Evolutionary conservation across 2,797 vertebrate species (phyloP).

Genomic region (Gymnocypris eckloni): DNA sequence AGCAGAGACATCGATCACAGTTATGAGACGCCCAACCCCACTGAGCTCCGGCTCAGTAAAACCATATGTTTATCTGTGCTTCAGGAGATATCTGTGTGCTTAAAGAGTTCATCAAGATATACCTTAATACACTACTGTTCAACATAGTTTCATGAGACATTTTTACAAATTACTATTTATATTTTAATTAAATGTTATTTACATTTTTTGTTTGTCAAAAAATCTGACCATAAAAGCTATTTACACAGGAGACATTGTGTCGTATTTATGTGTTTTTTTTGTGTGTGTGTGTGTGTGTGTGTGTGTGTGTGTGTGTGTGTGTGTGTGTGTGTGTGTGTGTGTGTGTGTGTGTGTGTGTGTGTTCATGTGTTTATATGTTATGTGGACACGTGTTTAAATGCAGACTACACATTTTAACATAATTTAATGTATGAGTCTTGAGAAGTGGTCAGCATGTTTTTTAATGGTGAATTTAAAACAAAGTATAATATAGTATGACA

Average conservation of each 20-base stretch:
- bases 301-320: no score
- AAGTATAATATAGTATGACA: neutral
- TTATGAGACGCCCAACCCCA: slow-evolving; percentile 3
- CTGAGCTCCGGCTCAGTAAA: slow-evolving; percentile 6
- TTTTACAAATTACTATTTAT: neutral
- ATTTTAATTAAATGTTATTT: neutral
- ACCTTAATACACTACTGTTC: neutral
- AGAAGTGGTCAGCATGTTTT: neutral
- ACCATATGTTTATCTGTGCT: slow-evolving; percentile 26
- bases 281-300: no score
- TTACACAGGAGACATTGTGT: neutral
- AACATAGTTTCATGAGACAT: neutral
- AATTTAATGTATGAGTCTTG: neutral
- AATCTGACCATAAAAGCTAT: neutral
- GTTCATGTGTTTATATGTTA: neutral
- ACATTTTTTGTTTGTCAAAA: neutral
- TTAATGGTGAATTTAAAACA: neutral
- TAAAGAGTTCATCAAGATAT: slow-evolving; percentile 9
- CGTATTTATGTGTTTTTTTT: no score
- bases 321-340: no score
- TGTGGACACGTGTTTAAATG: neutral
- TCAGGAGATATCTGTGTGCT: slow-evolving; percentile 2
- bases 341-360: no score
- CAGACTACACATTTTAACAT: neutral
- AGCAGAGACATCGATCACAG: neutral